Base-by-base conservation (phyloP, 2,113 vertebrate genomes). In the Thryonomys swinderianus region DNA sequence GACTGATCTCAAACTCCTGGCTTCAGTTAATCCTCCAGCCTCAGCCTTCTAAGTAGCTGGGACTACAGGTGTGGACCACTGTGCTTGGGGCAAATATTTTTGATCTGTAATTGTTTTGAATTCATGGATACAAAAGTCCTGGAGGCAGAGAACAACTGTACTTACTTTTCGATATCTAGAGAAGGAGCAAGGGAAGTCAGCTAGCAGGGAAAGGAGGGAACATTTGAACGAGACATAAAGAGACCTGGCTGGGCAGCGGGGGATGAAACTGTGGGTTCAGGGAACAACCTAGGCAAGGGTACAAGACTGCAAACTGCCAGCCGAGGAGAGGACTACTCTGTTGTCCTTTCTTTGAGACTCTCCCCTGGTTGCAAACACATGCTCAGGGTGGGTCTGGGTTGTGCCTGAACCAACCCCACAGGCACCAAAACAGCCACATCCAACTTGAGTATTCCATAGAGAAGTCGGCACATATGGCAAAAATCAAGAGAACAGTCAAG, bases 401-500 rank as follows among this genome's bases (percentile, higher is more conserved):
- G 73, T 0, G 0, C 23, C 85, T 59, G 57, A n/a, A 40, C 66
- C 90, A n/a, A n/a, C 66, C 88, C 76, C 55, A 20, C 14, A 67
- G 71, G 27, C 64, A 48, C 76, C 20, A 6, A 48, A 23, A 57
- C 42, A 45, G n/a, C 40, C 66, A 18, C 53, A 34, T 53, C 10
- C 18, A 51, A 30, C 66, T 27, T 64, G 78, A 64, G 40, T 13
- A 62, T 82, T 79, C 25, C 7, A 92, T n/a, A 45, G 55, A 23
- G 14, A 85, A 84, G 78, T 95, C 64, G n/a, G 69, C 57, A 59
- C 93, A 84, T 80, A 78, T 11, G 76, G 80, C 91, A 96, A 91
- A 96, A 96, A 93, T 84, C 69, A 79, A 94, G 90, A 96, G 74
- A 94, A 93, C 25, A 90, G 80, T 76, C 23, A 10, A 81, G 69